Base-by-base conservation (phyloP, 2,797 vertebrate genomes). In the Cyclopterus lumpus region DNA sequence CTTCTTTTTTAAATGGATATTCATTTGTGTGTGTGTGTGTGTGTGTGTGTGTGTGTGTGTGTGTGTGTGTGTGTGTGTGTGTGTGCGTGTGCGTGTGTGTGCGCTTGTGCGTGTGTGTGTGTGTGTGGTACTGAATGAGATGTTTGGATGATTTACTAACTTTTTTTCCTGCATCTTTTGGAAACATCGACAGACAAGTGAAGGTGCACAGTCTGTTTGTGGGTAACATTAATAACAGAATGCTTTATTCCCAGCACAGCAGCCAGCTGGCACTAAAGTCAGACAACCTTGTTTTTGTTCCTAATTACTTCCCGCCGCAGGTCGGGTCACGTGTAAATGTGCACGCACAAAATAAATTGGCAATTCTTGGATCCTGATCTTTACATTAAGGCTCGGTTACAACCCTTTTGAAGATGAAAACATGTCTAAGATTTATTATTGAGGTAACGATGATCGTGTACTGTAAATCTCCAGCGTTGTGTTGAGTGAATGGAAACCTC, bases 1-100 rank as follows among this genome's bases (percentile, higher is more conserved):
- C 2, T 46, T 46, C 8, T 36, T 54, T 66, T 54, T 49, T 28
- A 67, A 81, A 73, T 80, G 74, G 87, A 89, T 87, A 80, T 26
- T 44, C 2, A 12, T 74, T 84, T n/a, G n/a, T n/a, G n/a, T n/a
- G n/a, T n/a, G n/a, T n/a, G n/a, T n/a, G n/a, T n/a, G n/a, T n/a
- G n/a, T n/a, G n/a, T n/a, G n/a, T n/a, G n/a, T n/a, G n/a, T n/a
- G n/a, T n/a, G n/a, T n/a, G n/a, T n/a, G n/a, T n/a, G n/a, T n/a
- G n/a, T n/a, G n/a, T n/a, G n/a, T n/a, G n/a, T n/a, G n/a, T 59
- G 57, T 15, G 28, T n/a, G 59, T 72, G 54, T 38, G 70, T 62
- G 66, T 44, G 77, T 63, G 22, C 62, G 38, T 48, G 73, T 57
- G 55, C 71, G 70, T 76, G 44, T 66, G 36, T 75, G 69, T 42